These are phyloP conservation scores for Bellardia pandia DNA, from an alignment of 2,888 invertebrate genomes.

Conservation along the genomic window DNA sequence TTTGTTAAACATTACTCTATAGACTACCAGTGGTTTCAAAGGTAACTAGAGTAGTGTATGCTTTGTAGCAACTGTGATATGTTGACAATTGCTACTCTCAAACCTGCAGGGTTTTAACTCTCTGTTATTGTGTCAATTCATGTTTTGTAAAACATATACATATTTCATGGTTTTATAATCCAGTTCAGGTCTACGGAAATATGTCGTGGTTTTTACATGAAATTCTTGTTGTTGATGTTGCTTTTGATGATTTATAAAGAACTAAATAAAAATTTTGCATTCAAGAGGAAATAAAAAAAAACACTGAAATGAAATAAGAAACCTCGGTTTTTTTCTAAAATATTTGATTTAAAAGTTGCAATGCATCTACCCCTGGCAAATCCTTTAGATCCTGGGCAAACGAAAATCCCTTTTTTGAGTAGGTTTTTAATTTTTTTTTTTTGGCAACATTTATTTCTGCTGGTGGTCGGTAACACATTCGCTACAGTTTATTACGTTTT, in stretches of 20 bases:
- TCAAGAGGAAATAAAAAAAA: background rate
- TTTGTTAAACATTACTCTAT: too few relatives aligned
- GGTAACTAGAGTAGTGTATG: too few relatives aligned
- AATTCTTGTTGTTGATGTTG: constrained; percentile 28
- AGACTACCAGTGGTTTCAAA: too few relatives aligned
- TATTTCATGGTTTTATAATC: constrained; percentile 61
- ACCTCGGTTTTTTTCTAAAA: constrained; percentile 30
- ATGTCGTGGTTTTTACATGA: constrained; percentile 58
- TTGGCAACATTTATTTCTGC: constrained; percentile 45
- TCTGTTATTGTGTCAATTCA: constrained; percentile 4
- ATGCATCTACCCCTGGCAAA: background rate
- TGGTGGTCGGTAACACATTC: constrained; percentile 1
- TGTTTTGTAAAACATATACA: background rate
- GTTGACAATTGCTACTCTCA: too few relatives aligned
- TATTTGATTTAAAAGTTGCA: constrained; percentile 53
- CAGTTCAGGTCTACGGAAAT: constrained; percentile 58
- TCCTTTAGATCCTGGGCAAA: background rate
- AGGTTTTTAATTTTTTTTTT: constrained; percentile 55
- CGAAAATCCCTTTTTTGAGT: constrained; percentile 50
- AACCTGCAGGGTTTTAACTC: background rate
- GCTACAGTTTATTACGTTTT: constrained; percentile 17
- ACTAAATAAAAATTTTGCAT: constrained; percentile 13
- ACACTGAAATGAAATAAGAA: constrained; percentile 32
- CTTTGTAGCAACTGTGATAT: too few relatives aligned
- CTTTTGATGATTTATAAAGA: constrained; percentile 18